Conservation (phyloP, 2,113 vertebrate species). For the Peromyscus leucopus region DNA sequence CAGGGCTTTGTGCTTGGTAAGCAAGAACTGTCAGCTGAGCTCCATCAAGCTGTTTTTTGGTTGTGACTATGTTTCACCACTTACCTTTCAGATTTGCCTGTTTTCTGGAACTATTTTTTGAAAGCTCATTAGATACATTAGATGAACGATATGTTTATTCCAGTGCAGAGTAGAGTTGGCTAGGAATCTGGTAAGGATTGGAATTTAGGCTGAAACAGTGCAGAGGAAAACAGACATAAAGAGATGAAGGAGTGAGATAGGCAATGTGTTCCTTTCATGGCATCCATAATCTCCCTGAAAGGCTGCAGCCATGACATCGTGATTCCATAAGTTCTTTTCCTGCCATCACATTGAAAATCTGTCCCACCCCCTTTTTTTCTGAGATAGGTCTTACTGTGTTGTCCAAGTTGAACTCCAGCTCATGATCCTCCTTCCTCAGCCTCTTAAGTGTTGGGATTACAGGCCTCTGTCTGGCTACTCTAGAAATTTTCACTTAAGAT, state of each 20-base stretch:
- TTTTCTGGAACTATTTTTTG: slow-evolving; percentile 44
- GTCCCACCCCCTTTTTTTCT: not conserved
- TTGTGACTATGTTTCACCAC: slow-evolving; percentile 11
- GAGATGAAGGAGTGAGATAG: not conserved
- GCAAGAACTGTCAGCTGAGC: not conserved
- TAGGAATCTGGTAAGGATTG: not conserved
- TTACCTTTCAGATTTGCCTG: slow-evolving; percentile 19
- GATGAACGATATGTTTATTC: slow-evolving; percentile 36
- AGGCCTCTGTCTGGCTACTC: not conserved
- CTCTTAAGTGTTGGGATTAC: not conserved
- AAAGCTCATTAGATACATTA: slow-evolving; percentile 48
- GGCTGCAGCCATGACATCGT: not conserved
- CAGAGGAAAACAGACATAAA: slow-evolving; percentile 25
- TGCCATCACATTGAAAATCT: not conserved
- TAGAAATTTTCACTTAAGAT: slow-evolving; percentile 39
- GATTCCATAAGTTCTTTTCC: not conserved
- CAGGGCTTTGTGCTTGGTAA: not conserved
- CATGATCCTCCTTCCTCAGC: not conserved
- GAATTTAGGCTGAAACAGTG: slow-evolving; percentile 15
- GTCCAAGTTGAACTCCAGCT: not conserved
- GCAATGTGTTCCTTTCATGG: not conserved
- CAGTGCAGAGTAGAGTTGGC: slow-evolving; percentile 2
- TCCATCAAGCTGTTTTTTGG: slow-evolving; percentile 13
- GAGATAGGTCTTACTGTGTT: not conserved
- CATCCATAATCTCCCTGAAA: slow-evolving; percentile 41